Conservation (phyloP, 2,797 vertebrate species). For the Capromys pilorides region DNA sequence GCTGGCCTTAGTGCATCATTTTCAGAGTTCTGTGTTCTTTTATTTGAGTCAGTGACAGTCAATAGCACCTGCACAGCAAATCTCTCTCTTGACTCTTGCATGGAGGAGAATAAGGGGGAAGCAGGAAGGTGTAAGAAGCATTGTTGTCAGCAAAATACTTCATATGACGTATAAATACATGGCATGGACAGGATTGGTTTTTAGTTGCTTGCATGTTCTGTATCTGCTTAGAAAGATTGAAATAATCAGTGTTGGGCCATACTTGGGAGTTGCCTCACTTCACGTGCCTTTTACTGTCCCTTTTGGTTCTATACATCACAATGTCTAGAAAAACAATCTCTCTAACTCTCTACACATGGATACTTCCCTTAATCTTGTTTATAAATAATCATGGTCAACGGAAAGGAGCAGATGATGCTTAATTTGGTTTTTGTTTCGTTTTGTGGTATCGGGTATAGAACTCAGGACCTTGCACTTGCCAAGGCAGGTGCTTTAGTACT, state of each 20-base stretch:
- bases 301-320: not conserved
- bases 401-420: too few relatives aligned
- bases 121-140: not conserved
- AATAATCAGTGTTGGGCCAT: not conserved
- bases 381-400: not conserved
- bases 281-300: not conserved
- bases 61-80: not conserved
- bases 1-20: not conserved
- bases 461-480: too few relatives aligned
- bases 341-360: not conserved
- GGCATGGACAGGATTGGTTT: not conserved
- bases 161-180: not conserved
- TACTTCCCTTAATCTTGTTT: not conserved
- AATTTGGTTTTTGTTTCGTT: too few relatives aligned
- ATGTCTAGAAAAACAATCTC: not conserved
- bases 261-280: not conserved
- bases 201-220: not conserved
- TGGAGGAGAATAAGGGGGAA: not conserved
- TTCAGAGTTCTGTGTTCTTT: not conserved
- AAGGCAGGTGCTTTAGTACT: too few relatives aligned
- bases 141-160: not conserved
- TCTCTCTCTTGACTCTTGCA: not conserved
- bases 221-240: not conserved
- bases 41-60: not conserved
- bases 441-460: too few relatives aligned